Conservation (phyloP, 2,888 invertebrate species). For the Brenthis daphne region DNA sequence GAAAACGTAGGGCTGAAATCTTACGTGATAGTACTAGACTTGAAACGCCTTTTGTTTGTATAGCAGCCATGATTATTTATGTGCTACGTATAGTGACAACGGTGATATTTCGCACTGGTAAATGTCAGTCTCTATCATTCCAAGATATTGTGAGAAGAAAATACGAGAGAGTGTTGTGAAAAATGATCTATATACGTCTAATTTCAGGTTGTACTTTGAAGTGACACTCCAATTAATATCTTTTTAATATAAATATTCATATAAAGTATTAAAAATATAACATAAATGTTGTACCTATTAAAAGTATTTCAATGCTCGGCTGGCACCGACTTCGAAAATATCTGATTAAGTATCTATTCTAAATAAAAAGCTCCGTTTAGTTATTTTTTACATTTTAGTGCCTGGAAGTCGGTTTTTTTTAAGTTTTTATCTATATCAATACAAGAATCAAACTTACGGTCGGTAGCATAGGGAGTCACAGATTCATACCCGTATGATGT, state of each 20-base stretch:
- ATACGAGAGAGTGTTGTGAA: conserved; percentile 7
- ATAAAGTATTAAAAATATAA: neutral
- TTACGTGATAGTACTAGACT: conserved; percentile 49
- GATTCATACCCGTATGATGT: too few relatives aligned
- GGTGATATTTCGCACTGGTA: conserved; percentile 38
- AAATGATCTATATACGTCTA: conserved; percentile 3
- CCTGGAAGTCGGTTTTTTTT: too few relatives aligned
- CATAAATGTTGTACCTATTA: neutral
- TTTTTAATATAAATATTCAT: neutral
- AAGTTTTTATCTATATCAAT: too few relatives aligned
- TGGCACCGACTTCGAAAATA: too few relatives aligned
- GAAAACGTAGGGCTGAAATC: conserved; percentile 58
- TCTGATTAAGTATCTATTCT: too few relatives aligned
- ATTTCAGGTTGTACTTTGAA: neutral
- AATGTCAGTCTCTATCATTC: conserved; percentile 41
- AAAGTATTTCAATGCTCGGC: neutral
- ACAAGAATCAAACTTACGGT: too few relatives aligned
- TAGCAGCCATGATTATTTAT: conserved; percentile 45
- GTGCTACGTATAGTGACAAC: conserved; percentile 42
- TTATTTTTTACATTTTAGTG: too few relatives aligned
- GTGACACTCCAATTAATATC: too few relatives aligned
- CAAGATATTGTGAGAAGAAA: conserved; percentile 42
- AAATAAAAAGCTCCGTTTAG: too few relatives aligned
- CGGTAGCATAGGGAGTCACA: neutral
- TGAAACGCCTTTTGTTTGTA: conserved; percentile 46